Conservation (phyloP, 1,140 invertebrate genomes). For the Temnothorax curvispinosus region DNA sequence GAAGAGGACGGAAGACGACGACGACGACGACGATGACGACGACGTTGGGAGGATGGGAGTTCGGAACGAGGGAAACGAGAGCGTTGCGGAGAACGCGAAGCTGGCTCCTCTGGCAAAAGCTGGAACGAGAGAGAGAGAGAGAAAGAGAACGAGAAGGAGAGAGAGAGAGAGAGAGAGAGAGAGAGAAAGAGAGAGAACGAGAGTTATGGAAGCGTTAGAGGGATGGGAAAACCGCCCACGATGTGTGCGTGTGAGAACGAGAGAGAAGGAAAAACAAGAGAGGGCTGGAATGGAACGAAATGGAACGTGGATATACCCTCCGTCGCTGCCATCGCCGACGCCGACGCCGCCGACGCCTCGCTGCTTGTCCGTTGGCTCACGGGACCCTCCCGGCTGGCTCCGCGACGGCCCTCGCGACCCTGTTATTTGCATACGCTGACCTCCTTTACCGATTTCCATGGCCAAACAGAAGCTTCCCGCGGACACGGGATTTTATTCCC, state of each 20-base stretch:
- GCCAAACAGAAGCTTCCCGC: constrained; percentile 77
- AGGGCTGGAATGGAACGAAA: constrained; percentile 12
- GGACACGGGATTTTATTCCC: constrained; percentile 59
- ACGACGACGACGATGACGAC: constrained; percentile 19
- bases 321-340: background rate
- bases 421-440: constrained; percentile 82
- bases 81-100: constrained; percentile 44
- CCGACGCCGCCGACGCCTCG: constrained; percentile 5
- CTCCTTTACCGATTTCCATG: constrained; percentile 80
- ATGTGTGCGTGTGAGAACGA: background rate
- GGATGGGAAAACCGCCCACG: constrained; percentile 49
- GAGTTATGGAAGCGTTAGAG: constrained; percentile 50
- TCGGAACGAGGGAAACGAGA: constrained; percentile 48
- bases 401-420: constrained; percentile 75
- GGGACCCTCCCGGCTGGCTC: constrained; percentile 76
- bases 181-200: constrained; percentile 27
- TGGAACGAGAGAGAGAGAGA: constrained; percentile 21
- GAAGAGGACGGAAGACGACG: constrained; percentile 39
- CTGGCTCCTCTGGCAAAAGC: constrained; percentile 40
- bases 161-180: background rate
- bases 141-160: background rate
- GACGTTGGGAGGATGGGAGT: constrained; percentile 56
- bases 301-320: constrained; percentile 46
- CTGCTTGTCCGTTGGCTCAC: constrained; percentile 78
- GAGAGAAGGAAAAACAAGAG: constrained; percentile 23